A percentile compares a stretch with the other conserved stretches of the same genome.
phyloP scores from a whole-genome alignment of 2,113 vertebrate species.

The Megaleporinus macrocephalus region DNA sequence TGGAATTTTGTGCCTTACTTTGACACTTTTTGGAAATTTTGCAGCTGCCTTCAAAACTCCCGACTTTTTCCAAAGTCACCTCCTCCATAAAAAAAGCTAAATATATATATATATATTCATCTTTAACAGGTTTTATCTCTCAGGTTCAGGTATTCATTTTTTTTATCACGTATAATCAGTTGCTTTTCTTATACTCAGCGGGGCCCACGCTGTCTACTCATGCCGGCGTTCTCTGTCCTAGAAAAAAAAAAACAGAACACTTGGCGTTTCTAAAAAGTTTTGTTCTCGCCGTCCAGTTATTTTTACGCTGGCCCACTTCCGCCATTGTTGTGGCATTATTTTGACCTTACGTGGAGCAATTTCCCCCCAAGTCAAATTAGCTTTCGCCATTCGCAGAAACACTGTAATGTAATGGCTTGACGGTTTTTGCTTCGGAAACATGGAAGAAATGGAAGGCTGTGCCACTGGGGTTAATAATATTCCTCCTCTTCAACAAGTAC shows the following conservation, averaged over 20 bases:
- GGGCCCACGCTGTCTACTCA: constrained; percentile 73
- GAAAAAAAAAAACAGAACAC: constrained; percentile 80
- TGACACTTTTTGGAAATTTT: constrained; percentile 24
- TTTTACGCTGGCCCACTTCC: constrained; percentile 84
- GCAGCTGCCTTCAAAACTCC: constrained; percentile 43
- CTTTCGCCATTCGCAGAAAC: constrained; percentile 79
- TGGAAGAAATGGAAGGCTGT: constrained; percentile 74
- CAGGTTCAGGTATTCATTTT: constrained; percentile 65
- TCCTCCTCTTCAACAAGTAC: constrained; percentile 85
- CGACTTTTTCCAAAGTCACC: constrained; percentile 67
- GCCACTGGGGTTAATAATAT: constrained; percentile 86
- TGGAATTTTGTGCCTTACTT: neutral
- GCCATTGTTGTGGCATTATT: constrained; percentile 83
- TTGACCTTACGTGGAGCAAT: constrained; percentile 82
- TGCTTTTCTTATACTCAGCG: constrained; percentile 62
- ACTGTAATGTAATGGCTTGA: constrained; percentile 78
- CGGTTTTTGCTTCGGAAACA: constrained; percentile 72
- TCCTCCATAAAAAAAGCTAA: constrained; percentile 50
- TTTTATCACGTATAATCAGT: constrained; percentile 68
- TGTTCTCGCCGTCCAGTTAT: constrained; percentile 74
- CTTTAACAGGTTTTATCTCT: constrained; percentile 61
- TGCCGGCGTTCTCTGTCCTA: constrained; percentile 75
- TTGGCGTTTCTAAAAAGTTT: constrained; percentile 77
- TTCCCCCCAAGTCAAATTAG: constrained; percentile 85
- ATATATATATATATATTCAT: constrained; percentile 26